These are phyloP conservation scores for Drosophila ogumai DNA, from an alignment of 1,140 invertebrate genomes.

Conservation along the genomic window DNA sequence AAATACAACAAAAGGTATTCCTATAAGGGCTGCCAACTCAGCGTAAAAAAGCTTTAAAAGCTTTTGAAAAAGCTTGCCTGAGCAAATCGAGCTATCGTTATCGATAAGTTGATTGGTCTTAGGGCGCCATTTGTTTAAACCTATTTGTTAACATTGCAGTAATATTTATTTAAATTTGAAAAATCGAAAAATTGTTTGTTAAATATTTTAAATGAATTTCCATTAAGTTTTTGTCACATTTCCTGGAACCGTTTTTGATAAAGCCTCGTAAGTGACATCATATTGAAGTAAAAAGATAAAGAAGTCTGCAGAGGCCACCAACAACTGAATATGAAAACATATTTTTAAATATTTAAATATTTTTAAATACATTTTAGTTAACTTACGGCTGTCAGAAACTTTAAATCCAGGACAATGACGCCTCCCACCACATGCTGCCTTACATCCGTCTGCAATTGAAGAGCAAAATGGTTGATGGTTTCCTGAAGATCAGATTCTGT, in stretches of 20 bases:
- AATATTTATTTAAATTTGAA: no score
- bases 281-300: slow-evolving; percentile 80
- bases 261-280: slow-evolving; percentile 73
- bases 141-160: no score
- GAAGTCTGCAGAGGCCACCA: slow-evolving; percentile 61
- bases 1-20: slow-evolving; percentile 13
- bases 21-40: background rate
- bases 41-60: background rate
- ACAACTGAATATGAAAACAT: slow-evolving; percentile 39
- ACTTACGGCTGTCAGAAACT: slow-evolving; percentile 60
- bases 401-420: slow-evolving; percentile 49
- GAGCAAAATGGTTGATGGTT: slow-evolving; percentile 48
- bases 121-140: background rate
- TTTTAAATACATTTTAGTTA: background rate
- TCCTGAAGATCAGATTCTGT: slow-evolving; percentile 38
- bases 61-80: background rate
- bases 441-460: slow-evolving; percentile 49
- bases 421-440: slow-evolving; percentile 53
- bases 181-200: no score
- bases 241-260: slow-evolving; percentile 30
- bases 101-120: background rate
- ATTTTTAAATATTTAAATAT: background rate
- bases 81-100: background rate
- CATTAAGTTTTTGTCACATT: slow-evolving; percentile 30
- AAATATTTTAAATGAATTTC: background rate